Percentiles rank a stretch among this genome's conserved stretches.
Evolutionary conservation across 2,113 vertebrate species (phyloP).

Genomic region (Ochotona curzoniae): DNA sequence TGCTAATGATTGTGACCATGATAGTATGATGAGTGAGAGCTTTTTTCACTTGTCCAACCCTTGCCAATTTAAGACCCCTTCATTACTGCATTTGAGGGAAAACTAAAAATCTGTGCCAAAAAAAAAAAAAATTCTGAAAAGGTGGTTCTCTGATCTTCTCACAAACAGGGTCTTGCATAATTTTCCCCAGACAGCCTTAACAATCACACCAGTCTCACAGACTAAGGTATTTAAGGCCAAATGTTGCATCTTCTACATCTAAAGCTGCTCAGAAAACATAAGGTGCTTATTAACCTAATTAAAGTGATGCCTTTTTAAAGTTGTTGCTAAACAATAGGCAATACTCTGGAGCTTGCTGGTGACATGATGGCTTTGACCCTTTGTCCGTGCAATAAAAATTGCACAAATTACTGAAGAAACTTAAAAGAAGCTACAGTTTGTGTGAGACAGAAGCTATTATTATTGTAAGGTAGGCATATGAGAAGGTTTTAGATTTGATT

Average conservation of each 20-base stretch:
- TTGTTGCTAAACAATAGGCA: neutral
- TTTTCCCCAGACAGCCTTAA: neutral
- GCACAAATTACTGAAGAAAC: neutral
- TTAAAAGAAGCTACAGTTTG: neutral
- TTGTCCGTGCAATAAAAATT: neutral
- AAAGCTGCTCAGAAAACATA: constrained; percentile 20
- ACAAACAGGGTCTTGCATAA: constrained; percentile 3
- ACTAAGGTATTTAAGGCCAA: neutral
- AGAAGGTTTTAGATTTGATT: neutral
- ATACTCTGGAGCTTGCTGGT: neutral
- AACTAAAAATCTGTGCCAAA: neutral
- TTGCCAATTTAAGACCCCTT: constrained; percentile 61
- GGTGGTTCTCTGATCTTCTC: constrained; percentile 55
- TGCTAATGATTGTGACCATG: constrained; percentile 47
- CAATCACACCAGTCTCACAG: neutral
- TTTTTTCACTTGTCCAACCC: constrained; percentile 17
- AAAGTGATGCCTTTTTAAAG: neutral
- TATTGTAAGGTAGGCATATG: neutral
- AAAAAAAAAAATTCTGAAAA: constrained; percentile 9
- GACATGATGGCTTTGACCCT: neutral
- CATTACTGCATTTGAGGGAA: constrained; percentile 60
- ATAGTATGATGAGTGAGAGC: constrained; percentile 26
- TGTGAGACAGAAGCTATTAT: constrained; percentile 2
- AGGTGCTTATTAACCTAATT: constrained; percentile 6
- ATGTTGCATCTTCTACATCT: neutral